Evolutionary conservation across 2,113 vertebrate genomes (phyloP), one percentile per base, ranked within the genome.

Genomic region (Aplodontia rufa): DNA sequence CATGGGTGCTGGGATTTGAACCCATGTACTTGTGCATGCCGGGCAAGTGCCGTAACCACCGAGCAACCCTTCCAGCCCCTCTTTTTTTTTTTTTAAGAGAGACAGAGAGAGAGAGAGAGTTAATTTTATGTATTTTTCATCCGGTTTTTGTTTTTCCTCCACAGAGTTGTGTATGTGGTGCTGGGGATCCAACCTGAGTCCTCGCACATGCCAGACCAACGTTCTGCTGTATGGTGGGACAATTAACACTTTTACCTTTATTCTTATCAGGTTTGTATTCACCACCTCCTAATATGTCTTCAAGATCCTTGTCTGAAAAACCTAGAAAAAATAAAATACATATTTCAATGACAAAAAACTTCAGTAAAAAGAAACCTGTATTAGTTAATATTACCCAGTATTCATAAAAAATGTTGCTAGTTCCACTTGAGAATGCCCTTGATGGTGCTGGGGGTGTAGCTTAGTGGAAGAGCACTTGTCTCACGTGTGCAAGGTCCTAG

Each of bases 231-330:
- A n/a, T 6, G 11, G 37, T 30, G 19, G 22, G 42, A 76, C 26
- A 47, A 92, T 35, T 19, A 30, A 22, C 30, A n/a, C 1, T 51
- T 90, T 95, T 97, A 99, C 99, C 99, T 98, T 98, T 99, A 93
- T 98, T 98, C 95, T 99, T 99, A 94, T 99, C 99, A 0, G 99
- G 99, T 45, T 98, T 98, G 97, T 99, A 99, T 40, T 40, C 93
- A 45, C 68, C 95, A 0, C 95, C 90, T 0, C 98, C 98, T 9
- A 98, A 1, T 0, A 99, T 40, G 9, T 97, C 90, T 0, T 28
- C 2, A 66, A 99, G 98, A 93, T 99, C 99, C 0, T 96, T 88
- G 0, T 99, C 99, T 5, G 99, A 98, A 58, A 99, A 86, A 0
- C 4, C 98, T 98, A 60, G 89, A 97, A 91, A 30, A 19, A 96